These are phyloP conservation scores for Apodemia mormo DNA, from an alignment of 2,888 invertebrate genomes.

Conservation along the genomic window DNA sequence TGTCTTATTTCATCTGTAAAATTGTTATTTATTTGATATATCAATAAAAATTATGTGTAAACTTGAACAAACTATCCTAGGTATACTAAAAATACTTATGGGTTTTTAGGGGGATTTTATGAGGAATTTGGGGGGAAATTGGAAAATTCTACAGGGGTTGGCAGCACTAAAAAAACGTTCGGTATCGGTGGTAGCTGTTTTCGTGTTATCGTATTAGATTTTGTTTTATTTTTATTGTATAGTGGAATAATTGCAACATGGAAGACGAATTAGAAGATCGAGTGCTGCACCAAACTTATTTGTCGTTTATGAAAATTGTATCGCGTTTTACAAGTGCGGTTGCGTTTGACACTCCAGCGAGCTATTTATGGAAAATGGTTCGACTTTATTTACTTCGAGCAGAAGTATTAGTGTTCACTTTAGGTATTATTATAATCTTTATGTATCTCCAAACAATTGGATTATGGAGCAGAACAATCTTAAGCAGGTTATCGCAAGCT, in stretches of 20 bases:
- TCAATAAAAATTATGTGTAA: too few species aligned
- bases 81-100: too few species aligned
- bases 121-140: too few species aligned
- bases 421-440: constrained; percentile 86
- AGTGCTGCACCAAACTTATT: constrained; percentile 92
- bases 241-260: constrained; percentile 77
- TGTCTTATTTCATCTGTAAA: too few species aligned
- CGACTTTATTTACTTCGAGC: constrained; percentile 90
- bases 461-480: constrained; percentile 89
- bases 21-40: too few species aligned
- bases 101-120: too few species aligned
- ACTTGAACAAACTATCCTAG: too few species aligned
- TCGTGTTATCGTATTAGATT: constrained; percentile 1
- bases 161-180: not conserved
- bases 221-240: constrained; percentile 10
- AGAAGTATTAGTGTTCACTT: constrained; percentile 88
- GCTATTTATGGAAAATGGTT: constrained; percentile 90
- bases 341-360: constrained; percentile 87
- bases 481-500: constrained; percentile 86
- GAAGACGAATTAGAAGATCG: constrained; percentile 96
- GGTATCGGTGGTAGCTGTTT: not conserved
- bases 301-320: constrained; percentile 92
- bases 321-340: constrained; percentile 91
- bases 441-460: constrained; percentile 92
- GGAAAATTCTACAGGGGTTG: too few species aligned